These are phyloP conservation scores for Xenops minutus DNA, from an alignment of 2,797 vertebrate genomes.

Conservation along the genomic window DNA sequence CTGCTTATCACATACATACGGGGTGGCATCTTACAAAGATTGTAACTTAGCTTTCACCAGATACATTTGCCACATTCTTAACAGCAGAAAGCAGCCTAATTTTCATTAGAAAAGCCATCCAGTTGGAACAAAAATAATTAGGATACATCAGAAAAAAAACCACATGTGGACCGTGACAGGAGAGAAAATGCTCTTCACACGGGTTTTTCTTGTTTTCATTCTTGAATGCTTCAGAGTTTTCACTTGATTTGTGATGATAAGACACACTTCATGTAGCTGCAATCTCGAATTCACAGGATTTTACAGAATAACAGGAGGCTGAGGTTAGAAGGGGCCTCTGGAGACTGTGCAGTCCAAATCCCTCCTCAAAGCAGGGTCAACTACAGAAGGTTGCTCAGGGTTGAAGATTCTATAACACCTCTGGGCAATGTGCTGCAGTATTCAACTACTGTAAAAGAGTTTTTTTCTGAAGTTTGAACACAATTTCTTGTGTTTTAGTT, in stretches of 20 bases:
- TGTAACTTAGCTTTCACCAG: background rate
- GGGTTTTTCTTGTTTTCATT: background rate
- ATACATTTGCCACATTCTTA: background rate
- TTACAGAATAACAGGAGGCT: background rate
- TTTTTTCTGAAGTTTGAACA: background rate
- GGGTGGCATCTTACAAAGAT: background rate
- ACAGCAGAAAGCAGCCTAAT: background rate
- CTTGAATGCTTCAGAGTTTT: slow-evolving; percentile 1
- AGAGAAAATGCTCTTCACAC: background rate
- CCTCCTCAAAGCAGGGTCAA: background rate
- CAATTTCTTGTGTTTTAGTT: background rate
- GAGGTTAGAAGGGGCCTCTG: background rate
- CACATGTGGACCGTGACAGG: background rate
- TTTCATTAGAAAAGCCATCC: slow-evolving; percentile 32
- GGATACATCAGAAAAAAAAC: background rate
- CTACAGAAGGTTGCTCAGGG: background rate
- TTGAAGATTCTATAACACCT: background rate
- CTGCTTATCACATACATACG: background rate
- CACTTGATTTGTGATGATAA: background rate
- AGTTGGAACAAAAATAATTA: slow-evolving; percentile 28
- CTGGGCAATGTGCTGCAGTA: background rate
- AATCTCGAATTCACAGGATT: background rate
- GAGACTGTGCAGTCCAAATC: background rate
- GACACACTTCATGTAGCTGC: background rate
- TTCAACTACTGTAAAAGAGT: background rate